phyloP scores from a whole-genome alignment of 2,888 invertebrate genomes.

The Pollenia amentaria region DNA sequence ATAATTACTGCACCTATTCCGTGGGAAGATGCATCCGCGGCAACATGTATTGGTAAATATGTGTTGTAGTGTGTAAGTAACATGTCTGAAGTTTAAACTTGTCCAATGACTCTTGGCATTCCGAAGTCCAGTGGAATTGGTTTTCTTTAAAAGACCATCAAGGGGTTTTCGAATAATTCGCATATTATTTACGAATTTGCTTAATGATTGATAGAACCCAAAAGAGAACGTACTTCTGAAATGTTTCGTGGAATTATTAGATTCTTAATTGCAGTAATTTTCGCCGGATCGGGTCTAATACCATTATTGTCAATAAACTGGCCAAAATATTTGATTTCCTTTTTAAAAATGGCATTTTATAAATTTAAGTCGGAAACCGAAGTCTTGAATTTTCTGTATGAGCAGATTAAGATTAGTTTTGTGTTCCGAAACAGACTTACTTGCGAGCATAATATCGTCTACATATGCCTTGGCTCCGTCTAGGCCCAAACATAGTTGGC shows the following conservation, averaged over 20 bases:
- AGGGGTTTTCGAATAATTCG: no score
- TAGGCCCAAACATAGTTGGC: conserved; percentile 63
- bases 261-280: conserved; percentile 11
- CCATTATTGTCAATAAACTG: conserved; percentile 20
- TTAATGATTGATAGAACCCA: no score
- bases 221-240: conserved; percentile 22
- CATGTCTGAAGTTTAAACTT: no score
- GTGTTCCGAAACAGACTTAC: conserved; percentile 43
- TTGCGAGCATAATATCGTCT: conserved; percentile 69
- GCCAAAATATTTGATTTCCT: conserved; percentile 11
- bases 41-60: no score
- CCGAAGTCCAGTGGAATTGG: neutral
- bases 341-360: conserved; percentile 63
- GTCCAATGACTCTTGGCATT: conserved; percentile 13
- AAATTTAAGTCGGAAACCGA: conserved; percentile 48
- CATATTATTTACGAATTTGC: conserved; percentile 45
- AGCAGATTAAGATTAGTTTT: conserved; percentile 40
- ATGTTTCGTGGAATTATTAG: conserved; percentile 19
- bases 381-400: conserved; percentile 50
- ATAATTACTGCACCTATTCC: no score
- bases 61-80: no score
- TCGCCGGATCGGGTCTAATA: conserved; percentile 21
- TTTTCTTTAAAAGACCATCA: neutral
- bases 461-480: conserved; percentile 54
- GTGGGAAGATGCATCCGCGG: no score